phyloP scores from a whole-genome alignment of 2,797 vertebrate species.

The Nannoperca obscura region DNA sequence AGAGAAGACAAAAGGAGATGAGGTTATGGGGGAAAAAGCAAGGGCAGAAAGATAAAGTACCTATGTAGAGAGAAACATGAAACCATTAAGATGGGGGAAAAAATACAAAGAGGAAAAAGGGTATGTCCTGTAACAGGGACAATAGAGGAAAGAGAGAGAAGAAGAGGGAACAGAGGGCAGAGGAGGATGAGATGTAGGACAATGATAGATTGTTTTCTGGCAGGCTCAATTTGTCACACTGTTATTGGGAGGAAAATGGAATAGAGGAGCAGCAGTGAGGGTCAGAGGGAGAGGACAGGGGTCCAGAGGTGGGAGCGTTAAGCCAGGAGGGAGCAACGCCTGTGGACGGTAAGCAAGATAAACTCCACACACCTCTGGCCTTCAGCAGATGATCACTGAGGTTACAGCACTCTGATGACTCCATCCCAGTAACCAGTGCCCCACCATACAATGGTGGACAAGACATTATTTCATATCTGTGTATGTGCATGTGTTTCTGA shows the following conservation, averaged over 20 bases:
- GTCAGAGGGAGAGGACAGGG: conserved; percentile 65
- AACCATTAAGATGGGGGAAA: conserved; percentile 70
- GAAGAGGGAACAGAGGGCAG: conserved; percentile 67
- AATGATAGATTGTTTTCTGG: conserved; percentile 82
- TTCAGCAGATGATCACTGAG: conserved; percentile 44
- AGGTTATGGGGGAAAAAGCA: conserved; percentile 49
- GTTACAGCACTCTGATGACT: conserved; percentile 33
- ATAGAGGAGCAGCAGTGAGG: conserved; percentile 70
- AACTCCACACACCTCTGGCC: conserved; percentile 64
- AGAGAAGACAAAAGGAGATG: conserved; percentile 54
- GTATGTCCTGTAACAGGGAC: conserved; percentile 69
- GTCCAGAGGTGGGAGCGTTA: conserved; percentile 65
- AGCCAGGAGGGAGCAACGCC: conserved; percentile 50
- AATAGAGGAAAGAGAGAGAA: conserved; percentile 53
- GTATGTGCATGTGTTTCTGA: neutral
- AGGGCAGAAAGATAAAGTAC: conserved; percentile 74
- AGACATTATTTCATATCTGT: neutral
- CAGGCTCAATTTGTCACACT: conserved; percentile 81
- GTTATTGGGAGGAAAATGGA: conserved; percentile 82
- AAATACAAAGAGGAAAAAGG: conserved; percentile 64
- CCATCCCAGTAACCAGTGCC: conserved; percentile 14
- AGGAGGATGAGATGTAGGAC: conserved; percentile 78
- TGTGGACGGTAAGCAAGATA: conserved; percentile 64
- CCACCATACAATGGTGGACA: neutral
- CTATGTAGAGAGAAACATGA: conserved; percentile 58